Evolutionary conservation across 2,797 vertebrate genomes (phyloP).

Genomic region (Anguilla pacifica): DNA sequence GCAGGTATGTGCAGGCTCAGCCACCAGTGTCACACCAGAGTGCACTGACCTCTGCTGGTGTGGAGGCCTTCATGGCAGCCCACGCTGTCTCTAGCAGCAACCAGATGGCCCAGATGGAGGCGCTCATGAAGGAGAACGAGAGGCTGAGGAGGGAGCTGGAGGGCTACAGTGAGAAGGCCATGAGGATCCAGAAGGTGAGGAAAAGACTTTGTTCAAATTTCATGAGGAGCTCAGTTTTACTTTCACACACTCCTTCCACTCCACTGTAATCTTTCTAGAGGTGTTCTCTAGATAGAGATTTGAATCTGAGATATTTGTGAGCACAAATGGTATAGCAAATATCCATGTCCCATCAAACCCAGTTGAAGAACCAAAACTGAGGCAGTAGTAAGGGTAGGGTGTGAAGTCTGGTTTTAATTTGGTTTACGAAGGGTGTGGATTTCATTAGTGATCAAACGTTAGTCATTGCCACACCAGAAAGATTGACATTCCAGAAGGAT

Average conservation of each 20-base stretch:
- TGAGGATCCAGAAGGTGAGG: constrained; percentile 88
- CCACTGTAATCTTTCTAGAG: background rate
- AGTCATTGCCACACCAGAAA: constrained; percentile 45
- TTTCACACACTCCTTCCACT: background rate
- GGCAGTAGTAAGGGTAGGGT: background rate
- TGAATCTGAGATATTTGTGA: background rate
- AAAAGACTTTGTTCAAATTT: background rate
- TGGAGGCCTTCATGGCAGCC: constrained; percentile 74
- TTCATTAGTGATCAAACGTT: constrained; percentile 42
- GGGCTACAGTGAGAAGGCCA: constrained; percentile 78
- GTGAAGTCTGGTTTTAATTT: constrained; percentile 29
- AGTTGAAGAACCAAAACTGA: background rate
- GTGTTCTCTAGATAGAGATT: background rate
- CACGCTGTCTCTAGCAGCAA: constrained; percentile 55
- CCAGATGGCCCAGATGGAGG: constrained; percentile 70
- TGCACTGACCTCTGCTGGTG: constrained; percentile 67
- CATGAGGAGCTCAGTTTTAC: background rate
- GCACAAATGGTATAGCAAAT: background rate
- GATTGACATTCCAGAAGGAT: constrained; percentile 47
- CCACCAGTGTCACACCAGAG: constrained; percentile 59
- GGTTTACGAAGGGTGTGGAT: constrained; percentile 46
- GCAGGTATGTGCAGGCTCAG: constrained; percentile 76
- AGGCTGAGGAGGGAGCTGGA: constrained; percentile 83
- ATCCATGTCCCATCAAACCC: background rate
- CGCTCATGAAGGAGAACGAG: constrained; percentile 84